Conservation (phyloP, 2,797 vertebrate species). For the Sciaenops ocellatus region DNA sequence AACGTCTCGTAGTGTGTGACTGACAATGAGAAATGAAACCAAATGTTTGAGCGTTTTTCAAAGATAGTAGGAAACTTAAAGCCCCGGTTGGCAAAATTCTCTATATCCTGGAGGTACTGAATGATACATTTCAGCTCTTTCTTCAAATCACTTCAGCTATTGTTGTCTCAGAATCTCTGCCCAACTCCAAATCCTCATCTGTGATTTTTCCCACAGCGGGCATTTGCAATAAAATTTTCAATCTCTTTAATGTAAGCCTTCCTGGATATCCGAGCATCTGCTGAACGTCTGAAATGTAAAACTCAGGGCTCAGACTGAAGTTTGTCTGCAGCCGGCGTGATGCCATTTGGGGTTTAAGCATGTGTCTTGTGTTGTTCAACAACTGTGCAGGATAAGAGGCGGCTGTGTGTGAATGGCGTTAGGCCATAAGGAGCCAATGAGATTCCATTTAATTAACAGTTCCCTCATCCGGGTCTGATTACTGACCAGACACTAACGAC, state of each 20-base stretch:
- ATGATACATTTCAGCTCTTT: slow-evolving; percentile 15
- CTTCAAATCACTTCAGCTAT: slow-evolving; percentile 20
- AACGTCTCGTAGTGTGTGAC: neutral
- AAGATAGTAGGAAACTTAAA: neutral
- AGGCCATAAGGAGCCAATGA: slow-evolving; percentile 73
- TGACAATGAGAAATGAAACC: neutral
- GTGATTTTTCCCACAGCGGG: slow-evolving; percentile 30
- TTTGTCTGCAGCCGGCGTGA: slow-evolving; percentile 57
- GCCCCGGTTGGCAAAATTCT: neutral
- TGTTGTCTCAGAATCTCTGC: slow-evolving; percentile 28
- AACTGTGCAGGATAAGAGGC: slow-evolving; percentile 67
- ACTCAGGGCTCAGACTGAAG: slow-evolving; percentile 44
- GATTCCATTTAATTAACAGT: slow-evolving; percentile 81
- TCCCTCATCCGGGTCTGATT: slow-evolving; percentile 76
- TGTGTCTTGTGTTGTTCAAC: slow-evolving; percentile 61
- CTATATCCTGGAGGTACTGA: neutral
- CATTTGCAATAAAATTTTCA: slow-evolving; percentile 39
- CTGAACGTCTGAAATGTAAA: slow-evolving; percentile 41
- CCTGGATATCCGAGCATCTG: slow-evolving; percentile 57
- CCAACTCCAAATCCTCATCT: slow-evolving; percentile 29
- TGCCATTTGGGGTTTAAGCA: slow-evolving; percentile 36
- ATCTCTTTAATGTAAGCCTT: slow-evolving; percentile 47
- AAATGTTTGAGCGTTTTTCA: neutral
- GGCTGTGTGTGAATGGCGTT: slow-evolving; percentile 56
- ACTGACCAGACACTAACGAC: slow-evolving; percentile 75